phyloP scores from a whole-genome alignment of 2,888 invertebrate species.

The Hedya salicella region DNA sequence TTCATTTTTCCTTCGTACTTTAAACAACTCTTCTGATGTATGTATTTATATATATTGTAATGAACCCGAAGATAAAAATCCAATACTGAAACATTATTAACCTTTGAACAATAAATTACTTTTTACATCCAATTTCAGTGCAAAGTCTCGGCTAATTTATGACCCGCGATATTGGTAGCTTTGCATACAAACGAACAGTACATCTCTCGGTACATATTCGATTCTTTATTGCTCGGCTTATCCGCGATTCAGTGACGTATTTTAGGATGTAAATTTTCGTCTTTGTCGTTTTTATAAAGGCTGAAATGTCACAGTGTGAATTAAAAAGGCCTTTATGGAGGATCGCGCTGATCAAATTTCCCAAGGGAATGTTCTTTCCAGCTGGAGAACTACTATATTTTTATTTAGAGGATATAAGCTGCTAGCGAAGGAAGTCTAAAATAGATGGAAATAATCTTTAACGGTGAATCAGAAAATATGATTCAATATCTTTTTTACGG shows the following conservation, averaged over 20 bases:
- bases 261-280: constrained; percentile 40
- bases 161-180: constrained; percentile 27
- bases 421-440: background rate
- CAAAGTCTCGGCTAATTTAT: constrained; percentile 37
- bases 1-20: too few species aligned
- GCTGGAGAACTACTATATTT: constrained; percentile 10
- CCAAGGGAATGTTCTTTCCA: constrained; percentile 12
- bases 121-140: constrained; percentile 38
- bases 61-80: constrained; percentile 34
- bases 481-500: too few species aligned
- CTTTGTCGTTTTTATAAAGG: constrained; percentile 30
- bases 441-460: too few species aligned
- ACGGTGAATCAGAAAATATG: too few species aligned
- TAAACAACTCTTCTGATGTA: too few species aligned
- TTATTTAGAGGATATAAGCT: constrained; percentile 2
- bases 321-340: constrained; percentile 36
- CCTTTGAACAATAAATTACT: constrained; percentile 30
- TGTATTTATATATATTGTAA: too few species aligned
- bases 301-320: constrained; percentile 28
- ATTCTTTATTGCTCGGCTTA: constrained; percentile 41
- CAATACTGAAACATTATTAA: constrained; percentile 33
- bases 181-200: constrained; percentile 17
- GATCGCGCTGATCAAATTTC: constrained; percentile 32
- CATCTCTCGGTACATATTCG: constrained; percentile 39
- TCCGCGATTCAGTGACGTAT: constrained; percentile 35